phyloP scores from a whole-genome alignment of 1,140 invertebrate genomes.

The Drosophila tani region DNA sequence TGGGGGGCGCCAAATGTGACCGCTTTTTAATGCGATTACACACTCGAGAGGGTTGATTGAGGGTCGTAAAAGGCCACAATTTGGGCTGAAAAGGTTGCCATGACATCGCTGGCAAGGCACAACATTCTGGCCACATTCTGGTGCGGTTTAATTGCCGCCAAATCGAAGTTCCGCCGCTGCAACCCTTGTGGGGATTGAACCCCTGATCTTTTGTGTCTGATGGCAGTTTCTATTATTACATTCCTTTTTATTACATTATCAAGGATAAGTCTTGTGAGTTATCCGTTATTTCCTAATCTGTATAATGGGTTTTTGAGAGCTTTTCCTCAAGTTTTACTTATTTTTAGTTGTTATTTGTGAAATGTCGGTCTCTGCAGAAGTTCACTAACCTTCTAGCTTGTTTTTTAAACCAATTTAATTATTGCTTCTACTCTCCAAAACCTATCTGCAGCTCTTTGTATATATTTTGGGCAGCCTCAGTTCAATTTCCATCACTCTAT shows the following conservation, averaged over 20 bases:
- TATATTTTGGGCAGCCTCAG: neutral
- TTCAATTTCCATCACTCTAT: conserved; percentile 3
- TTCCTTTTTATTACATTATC: conserved; percentile 1
- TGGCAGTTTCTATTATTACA: conserved; percentile 19
- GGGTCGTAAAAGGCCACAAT: conserved; percentile 51
- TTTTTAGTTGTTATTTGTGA: neutral
- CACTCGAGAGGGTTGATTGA: conserved; percentile 61
- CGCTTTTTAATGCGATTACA: conserved; percentile 67
- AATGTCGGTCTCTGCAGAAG: neutral
- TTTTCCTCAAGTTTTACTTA: too few species aligned
- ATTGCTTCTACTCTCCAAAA: neutral
- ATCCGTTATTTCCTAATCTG: neutral
- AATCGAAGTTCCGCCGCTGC: conserved; percentile 2
- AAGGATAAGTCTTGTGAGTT: too few species aligned
- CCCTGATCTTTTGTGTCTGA: conserved; percentile 24
- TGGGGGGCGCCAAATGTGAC: conserved; percentile 32
- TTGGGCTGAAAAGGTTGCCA: conserved; percentile 54
- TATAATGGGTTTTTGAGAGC: neutral
- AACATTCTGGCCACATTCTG: conserved; percentile 53
- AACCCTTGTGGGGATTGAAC: conserved; percentile 34
- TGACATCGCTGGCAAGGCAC: conserved; percentile 60
- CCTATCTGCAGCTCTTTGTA: too few species aligned
- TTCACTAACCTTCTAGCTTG: neutral
- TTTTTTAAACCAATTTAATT: neutral
- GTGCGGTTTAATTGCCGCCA: conserved; percentile 60